Conservation (phyloP, 64 coral and sea anemone species). For the Acropora yongei region DNA sequence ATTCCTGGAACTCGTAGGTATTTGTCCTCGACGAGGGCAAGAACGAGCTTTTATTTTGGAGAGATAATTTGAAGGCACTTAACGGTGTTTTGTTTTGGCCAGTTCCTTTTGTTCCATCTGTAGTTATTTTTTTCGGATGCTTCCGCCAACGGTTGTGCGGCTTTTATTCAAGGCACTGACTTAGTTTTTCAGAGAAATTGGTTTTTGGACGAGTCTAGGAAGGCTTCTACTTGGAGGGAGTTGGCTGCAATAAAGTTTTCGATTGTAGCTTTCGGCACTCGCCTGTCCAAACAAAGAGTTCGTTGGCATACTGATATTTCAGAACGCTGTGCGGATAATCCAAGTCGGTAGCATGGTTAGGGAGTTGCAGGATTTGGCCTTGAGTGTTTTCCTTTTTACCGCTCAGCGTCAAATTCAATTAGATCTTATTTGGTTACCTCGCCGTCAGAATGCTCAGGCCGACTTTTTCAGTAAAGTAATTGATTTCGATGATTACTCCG, state of each 20-base stretch:
- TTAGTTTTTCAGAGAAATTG: background rate
- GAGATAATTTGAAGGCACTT: background rate
- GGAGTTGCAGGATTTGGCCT: slow-evolving; percentile 5
- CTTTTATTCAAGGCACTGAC: too few species aligned
- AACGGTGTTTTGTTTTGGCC: background rate
- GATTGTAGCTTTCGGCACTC: background rate
- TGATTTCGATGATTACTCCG: background rate
- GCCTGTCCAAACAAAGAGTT: background rate
- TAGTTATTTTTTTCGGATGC: background rate
- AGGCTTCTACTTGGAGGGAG: slow-evolving; percentile 48
- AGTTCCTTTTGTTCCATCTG: background rate
- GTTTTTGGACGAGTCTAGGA: slow-evolving; percentile 1
- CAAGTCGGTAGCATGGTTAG: slow-evolving; percentile 29
- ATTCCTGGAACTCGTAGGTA: background rate
- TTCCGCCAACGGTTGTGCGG: too few species aligned
- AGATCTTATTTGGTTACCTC: slow-evolving; percentile 39
- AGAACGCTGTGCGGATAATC: background rate
- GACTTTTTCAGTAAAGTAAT: background rate
- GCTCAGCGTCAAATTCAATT: background rate
- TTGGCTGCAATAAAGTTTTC: background rate
- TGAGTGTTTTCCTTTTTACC: background rate
- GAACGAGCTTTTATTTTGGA: background rate
- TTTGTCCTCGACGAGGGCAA: background rate
- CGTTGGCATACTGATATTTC: background rate
- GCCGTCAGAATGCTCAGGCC: slow-evolving; percentile 1